Evolutionary conservation across 2,113 vertebrate species (phyloP).

Genomic region (Corydoras sp.): DNA sequence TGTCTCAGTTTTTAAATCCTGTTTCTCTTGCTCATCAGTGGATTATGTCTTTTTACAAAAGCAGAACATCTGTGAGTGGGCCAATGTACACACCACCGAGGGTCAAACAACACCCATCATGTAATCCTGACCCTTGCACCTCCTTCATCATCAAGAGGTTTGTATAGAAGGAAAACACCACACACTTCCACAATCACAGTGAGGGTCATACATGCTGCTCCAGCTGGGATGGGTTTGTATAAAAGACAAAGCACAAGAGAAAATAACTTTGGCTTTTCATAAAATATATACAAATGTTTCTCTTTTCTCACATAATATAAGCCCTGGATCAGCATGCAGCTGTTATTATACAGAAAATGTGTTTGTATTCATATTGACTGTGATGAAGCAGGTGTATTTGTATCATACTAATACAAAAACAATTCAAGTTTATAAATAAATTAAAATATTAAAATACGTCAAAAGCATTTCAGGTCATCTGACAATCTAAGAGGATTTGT

Average conservation of each 20-base stretch:
- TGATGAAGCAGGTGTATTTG: no score
- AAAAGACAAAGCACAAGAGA: conserved; percentile 34
- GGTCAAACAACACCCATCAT: conserved; percentile 52
- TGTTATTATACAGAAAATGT: no score
- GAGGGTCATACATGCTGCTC: conserved; percentile 10
- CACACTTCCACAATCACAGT: conserved; percentile 23
- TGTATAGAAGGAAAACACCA: conserved; percentile 10
- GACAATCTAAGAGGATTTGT: no score
- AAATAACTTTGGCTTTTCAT: conserved; percentile 19
- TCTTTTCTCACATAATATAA: conserved; percentile 36
- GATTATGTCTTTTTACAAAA: conserved; percentile 28
- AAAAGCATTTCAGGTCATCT: no score
- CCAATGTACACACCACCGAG: conserved; percentile 51
- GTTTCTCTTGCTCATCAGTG: conserved; percentile 7
- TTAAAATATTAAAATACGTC: no score
- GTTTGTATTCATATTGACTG: no score
- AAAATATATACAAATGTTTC: conserved; percentile 44
- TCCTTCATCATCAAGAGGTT: conserved; percentile 44
- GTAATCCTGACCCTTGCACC: conserved; percentile 46
- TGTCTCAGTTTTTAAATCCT: conserved; percentile 13
- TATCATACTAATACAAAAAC: no score
- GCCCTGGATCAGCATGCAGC: conserved; percentile 28
- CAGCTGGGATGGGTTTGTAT: conserved; percentile 40
- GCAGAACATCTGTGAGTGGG: conserved; percentile 46
- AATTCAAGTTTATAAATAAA: no score